Evolutionary conservation across 2,888 invertebrate species (phyloP).

Genomic region (Sylvicola fuscatus): DNA sequence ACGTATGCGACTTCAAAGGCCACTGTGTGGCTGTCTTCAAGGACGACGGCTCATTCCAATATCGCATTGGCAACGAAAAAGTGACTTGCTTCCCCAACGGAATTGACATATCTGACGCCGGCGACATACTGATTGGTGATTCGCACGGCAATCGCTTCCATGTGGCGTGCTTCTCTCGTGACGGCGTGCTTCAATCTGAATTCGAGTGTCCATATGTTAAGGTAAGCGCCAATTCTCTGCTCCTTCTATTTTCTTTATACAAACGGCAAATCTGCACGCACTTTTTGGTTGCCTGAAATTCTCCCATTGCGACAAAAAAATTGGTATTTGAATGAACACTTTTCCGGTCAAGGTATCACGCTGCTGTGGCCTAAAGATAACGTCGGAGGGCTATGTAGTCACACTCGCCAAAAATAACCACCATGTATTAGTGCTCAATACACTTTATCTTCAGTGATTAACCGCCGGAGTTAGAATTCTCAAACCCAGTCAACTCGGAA

Average conservation of each 20-base stretch:
- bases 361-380: slow-evolving; percentile 94
- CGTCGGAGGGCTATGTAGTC: slow-evolving; percentile 88
- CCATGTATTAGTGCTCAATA: slow-evolving; percentile 90
- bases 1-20: slow-evolving; percentile 95
- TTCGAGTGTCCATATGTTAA: slow-evolving; percentile 96
- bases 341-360: slow-evolving; percentile 86
- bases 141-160: slow-evolving; percentile 96
- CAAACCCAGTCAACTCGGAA: slow-evolving; percentile 11
- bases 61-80: slow-evolving; percentile 87
- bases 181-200: slow-evolving; percentile 70
- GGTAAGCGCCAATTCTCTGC: slow-evolving; percentile 30
- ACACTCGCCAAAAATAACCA: slow-evolving; percentile 97
- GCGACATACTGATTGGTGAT: slow-evolving; percentile 90
- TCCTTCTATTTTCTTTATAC: too few relatives aligned
- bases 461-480: slow-evolving; percentile 17
- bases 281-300: too few relatives aligned
- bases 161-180: slow-evolving; percentile 84
- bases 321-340: too few relatives aligned
- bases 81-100: slow-evolving; percentile 96
- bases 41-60: slow-evolving; percentile 76
- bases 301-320: too few relatives aligned
- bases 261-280: too few relatives aligned
- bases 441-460: slow-evolving; percentile 77
- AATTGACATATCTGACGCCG: slow-evolving; percentile 92
- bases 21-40: slow-evolving; percentile 94